Conservation (phyloP, 2,888 invertebrate species). For the Leucophenga maculata region DNA sequence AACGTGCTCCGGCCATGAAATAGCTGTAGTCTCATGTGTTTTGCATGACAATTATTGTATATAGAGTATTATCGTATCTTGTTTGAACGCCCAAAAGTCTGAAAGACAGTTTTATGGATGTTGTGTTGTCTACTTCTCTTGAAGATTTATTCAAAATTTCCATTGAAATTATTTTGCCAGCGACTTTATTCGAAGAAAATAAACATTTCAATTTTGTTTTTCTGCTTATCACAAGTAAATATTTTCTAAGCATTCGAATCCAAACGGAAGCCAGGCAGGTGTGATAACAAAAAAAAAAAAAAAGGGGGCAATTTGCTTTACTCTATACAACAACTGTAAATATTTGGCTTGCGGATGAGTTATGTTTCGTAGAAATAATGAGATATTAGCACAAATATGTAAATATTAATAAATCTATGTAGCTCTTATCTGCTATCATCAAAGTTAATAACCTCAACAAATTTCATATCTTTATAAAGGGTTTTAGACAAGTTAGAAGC, state of each 20-base stretch:
- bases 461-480: too few relatives aligned
- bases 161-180: not conserved
- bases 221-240: not conserved
- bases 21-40: not conserved
- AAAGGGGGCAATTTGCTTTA: not conserved
- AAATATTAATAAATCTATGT: not conserved
- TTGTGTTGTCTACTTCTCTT: not conserved
- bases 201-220: not conserved
- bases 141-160: not conserved
- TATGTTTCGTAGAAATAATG: not conserved
- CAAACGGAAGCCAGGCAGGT: not conserved
- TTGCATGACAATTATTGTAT: too few relatives aligned
- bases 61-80: too few relatives aligned
- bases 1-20: not conserved
- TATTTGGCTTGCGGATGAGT: not conserved
- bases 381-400: too few relatives aligned
- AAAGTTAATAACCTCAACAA: too few relatives aligned
- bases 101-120: too few relatives aligned
- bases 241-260: not conserved
- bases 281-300: not conserved
- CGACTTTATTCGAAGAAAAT: not conserved
- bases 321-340: not conserved
- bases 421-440: too few relatives aligned
- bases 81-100: too few relatives aligned
- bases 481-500: too few relatives aligned